Percentiles rank a stretch among this genome's conserved stretches.
Evolutionary conservation across 2,888 invertebrate species (phyloP).

Genomic region (Sinohyriopsis cumingii): DNA sequence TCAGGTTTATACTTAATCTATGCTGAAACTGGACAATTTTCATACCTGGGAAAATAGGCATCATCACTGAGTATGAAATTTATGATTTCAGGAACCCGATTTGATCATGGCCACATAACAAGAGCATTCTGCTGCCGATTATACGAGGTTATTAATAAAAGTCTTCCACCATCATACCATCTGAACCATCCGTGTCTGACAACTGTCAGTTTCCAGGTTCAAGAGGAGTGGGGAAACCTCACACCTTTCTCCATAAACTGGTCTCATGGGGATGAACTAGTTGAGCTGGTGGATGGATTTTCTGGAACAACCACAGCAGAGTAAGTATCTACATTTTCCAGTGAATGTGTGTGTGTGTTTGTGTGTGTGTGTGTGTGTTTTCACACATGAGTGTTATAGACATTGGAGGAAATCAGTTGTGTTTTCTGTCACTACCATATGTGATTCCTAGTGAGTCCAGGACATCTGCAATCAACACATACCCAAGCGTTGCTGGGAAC

Average conservation of each 20-base stretch:
- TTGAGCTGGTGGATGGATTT: conserved; percentile 55
- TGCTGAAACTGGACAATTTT: too few relatives aligned
- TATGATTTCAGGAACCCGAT: conserved; percentile 43
- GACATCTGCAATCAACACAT: too few relatives aligned
- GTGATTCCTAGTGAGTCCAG: too few relatives aligned
- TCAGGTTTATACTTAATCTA: too few relatives aligned
- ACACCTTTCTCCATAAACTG: conserved; percentile 58
- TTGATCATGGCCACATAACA: conserved; percentile 63
- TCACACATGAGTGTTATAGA: too few relatives aligned
- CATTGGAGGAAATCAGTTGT: too few relatives aligned
- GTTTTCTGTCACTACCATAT: too few relatives aligned
- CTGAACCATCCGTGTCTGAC: conserved; percentile 58
- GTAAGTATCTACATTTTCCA: conserved; percentile 33
- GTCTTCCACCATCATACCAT: conserved; percentile 48
- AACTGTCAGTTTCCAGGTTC: conserved; percentile 34
- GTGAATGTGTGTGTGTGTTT: too few relatives aligned
- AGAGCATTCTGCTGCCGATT: conserved; percentile 66
- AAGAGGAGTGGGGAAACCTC: conserved; percentile 26
- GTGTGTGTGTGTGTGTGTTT: background rate
- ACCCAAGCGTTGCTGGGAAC: too few relatives aligned
- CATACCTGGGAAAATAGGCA: too few relatives aligned
- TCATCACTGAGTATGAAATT: too few relatives aligned
- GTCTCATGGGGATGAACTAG: conserved; percentile 52
- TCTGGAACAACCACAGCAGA: conserved; percentile 50
- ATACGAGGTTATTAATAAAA: conserved; percentile 45